Conservation (phyloP, 2,113 vertebrate species). For the Hirundichthys speculiger region DNA sequence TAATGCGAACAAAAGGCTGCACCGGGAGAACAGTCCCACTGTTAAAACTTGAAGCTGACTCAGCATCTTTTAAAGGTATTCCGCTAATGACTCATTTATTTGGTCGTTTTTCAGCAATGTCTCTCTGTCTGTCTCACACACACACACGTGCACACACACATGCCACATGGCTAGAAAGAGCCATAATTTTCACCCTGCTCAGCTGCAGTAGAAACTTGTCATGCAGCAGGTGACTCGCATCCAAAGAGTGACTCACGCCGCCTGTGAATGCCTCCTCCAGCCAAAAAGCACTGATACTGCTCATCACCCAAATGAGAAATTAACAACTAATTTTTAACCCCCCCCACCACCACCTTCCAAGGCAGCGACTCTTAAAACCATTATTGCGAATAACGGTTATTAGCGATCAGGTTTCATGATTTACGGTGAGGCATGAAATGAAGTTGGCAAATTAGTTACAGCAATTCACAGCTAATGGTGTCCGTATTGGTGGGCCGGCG, state of each 20-base stretch:
- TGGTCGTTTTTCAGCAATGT: slow-evolving; percentile 7
- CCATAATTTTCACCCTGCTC: slow-evolving; percentile 24
- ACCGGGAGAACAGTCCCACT: slow-evolving; percentile 1
- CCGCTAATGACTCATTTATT: slow-evolving; percentile 28
- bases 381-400: slow-evolving; percentile 63
- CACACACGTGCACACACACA: slow-evolving; percentile 2
- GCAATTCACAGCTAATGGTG: slow-evolving; percentile 65
- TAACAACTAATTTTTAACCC: slow-evolving; percentile 57
- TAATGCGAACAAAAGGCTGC: slow-evolving; percentile 16
- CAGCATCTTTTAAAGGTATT: neutral
- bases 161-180: slow-evolving; percentile 15
- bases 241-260: slow-evolving; percentile 54
- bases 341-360: slow-evolving; percentile 55
- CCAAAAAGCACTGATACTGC: slow-evolving; percentile 23
- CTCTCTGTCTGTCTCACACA: slow-evolving; percentile 6
- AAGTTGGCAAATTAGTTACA: slow-evolving; percentile 70
- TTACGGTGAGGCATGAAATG: slow-evolving; percentile 77
- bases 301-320: slow-evolving; percentile 58
- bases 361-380: slow-evolving; percentile 61
- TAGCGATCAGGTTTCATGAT: slow-evolving; percentile 65
- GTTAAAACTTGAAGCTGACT: slow-evolving; percentile 19
- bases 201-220: slow-evolving; percentile 46
- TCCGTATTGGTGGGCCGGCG: slow-evolving; percentile 35
- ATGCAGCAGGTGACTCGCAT: slow-evolving; percentile 55
- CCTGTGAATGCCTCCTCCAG: slow-evolving; percentile 36